Conservation (phyloP, 2,797 vertebrate genomes). For the Gouania willdenowi region DNA sequence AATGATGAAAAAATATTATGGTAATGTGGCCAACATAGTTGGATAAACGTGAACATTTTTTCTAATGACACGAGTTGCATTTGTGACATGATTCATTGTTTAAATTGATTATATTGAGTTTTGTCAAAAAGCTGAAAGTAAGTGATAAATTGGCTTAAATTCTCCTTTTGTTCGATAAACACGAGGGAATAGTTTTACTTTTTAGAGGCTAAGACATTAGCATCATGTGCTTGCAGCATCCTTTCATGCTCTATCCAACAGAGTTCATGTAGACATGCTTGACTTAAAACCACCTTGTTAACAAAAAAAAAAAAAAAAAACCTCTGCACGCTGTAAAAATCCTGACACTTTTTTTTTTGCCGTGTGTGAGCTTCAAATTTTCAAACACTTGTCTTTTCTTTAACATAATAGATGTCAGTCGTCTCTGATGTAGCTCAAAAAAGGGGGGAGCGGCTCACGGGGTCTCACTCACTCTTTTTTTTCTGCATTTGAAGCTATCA, state of each 20-base stretch:
- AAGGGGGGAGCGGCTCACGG: constrained; percentile 81
- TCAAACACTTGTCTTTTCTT: constrained; percentile 99
- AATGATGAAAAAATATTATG: too few species aligned
- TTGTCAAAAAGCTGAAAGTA: too few species aligned
- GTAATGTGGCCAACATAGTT: too few species aligned
- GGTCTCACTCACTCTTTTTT: constrained; percentile 94
- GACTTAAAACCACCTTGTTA: constrained; percentile 97
- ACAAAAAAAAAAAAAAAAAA: constrained; percentile 75
- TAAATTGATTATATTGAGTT: too few species aligned
- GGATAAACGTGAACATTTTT: too few species aligned
- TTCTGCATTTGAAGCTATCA: constrained; percentile 92
- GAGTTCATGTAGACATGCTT: constrained; percentile 97
- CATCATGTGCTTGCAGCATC: constrained; percentile 74
- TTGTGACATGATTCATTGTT: too few species aligned
- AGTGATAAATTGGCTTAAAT: constrained; percentile 55
- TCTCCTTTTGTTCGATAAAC: constrained; percentile 60
- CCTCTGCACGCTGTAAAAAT: constrained; percentile 85
- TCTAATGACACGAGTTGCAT: too few species aligned
- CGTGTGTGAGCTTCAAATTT: constrained; percentile 87
- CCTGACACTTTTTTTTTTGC: constrained; percentile 94
- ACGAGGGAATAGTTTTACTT: constrained; percentile 85
- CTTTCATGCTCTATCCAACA: constrained; percentile 91
- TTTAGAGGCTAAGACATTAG: constrained; percentile 89
- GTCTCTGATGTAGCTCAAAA: constrained; percentile 94
- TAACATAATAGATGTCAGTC: constrained; percentile 99